These are phyloP conservation scores for Caenorhabditis brenneri DNA, from an alignment of 1,140 invertebrate genomes.

Conservation along the genomic window DNA sequence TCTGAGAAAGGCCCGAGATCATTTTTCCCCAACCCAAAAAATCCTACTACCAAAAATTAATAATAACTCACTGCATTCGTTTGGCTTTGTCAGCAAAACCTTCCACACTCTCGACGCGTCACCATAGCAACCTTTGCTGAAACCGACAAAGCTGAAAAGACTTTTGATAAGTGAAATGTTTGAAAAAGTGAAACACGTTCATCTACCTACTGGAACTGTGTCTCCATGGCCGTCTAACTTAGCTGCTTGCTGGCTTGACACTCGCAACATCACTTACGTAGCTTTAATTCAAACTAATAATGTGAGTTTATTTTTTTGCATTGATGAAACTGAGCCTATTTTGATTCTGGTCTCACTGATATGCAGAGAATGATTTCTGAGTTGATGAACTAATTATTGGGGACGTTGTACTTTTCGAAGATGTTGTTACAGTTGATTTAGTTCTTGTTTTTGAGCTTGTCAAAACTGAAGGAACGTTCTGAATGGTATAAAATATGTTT, in stretches of 20 bases:
- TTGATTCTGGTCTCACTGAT: no score
- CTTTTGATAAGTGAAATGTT: background rate
- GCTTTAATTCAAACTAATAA: background rate
- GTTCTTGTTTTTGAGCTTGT: no score
- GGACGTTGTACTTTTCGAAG: no score
- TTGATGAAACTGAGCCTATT: no score
- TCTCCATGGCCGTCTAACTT: slow-evolving; percentile 42
- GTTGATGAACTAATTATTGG: no score
- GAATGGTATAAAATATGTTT: no score
- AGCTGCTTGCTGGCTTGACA: slow-evolving; percentile 14
- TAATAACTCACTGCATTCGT: background rate
- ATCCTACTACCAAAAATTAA: background rate
- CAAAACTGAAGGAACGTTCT: no score
- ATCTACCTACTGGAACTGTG: background rate
- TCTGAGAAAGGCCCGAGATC: background rate
- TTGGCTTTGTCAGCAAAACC: background rate
- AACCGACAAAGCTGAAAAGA: background rate
- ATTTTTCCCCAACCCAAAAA: background rate
- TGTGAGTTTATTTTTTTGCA: background rate
- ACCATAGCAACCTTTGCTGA: background rate
- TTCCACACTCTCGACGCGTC: background rate
- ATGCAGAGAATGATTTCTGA: no score
- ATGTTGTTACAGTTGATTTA: background rate
- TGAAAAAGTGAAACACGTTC: background rate
- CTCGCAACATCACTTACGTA: slow-evolving; percentile 44